Conservation (phyloP, 2,797 vertebrate species). For the Meda fulgida region DNA sequence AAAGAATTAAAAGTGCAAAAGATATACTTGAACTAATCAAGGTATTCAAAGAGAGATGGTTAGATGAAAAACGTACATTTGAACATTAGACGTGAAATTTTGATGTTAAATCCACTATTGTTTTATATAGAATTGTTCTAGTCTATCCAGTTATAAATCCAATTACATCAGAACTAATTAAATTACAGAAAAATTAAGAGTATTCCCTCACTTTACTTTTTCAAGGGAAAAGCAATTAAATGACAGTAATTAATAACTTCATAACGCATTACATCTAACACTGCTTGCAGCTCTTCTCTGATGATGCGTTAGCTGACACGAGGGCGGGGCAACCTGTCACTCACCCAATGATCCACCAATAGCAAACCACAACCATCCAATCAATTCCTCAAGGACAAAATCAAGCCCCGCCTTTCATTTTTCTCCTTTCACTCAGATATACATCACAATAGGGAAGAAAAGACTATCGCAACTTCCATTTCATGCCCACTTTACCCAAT, state of each 20-base stretch:
- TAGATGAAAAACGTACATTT: neutral
- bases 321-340: neutral
- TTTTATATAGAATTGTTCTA: neutral
- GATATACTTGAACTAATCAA: neutral
- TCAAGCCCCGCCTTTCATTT: neutral
- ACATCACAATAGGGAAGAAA: neutral
- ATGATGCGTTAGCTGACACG: neutral
- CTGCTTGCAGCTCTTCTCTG: neutral
- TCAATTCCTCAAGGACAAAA: neutral
- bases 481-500: neutral
- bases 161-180: neutral
- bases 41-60: neutral
- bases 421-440: neutral
- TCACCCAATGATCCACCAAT: neutral
- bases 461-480: neutral
- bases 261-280: neutral
- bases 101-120: neutral
- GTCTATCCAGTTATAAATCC: neutral
- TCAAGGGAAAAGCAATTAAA: neutral
- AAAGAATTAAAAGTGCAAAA: neutral
- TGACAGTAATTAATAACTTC: neutral
- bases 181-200: too few species aligned
- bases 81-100: neutral
- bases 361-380: neutral
- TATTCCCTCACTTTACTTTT: neutral